Evolutionary conservation across 2,888 invertebrate species (phyloP).

Genomic region (Macaria notata): DNA sequence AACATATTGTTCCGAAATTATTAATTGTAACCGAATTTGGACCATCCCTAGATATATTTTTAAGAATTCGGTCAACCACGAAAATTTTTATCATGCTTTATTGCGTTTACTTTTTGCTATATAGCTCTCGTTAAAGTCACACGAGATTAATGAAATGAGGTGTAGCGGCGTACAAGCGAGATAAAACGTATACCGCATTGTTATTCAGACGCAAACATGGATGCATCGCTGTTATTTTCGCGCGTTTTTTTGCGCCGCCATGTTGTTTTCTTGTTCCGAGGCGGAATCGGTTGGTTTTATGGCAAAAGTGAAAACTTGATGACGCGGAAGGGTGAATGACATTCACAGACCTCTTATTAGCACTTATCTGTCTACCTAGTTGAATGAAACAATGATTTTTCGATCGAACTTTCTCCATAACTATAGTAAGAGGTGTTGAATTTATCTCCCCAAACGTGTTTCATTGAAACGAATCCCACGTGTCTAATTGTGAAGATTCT

Average conservation of each 20-base stretch:
- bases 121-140: slow-evolving; percentile 13
- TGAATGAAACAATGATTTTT: slow-evolving; percentile 24
- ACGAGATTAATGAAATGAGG: slow-evolving; percentile 18
- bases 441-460: not conserved
- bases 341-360: slow-evolving; percentile 32
- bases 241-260: slow-evolving; percentile 62
- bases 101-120: slow-evolving; percentile 15
- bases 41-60: not conserved
- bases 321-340: slow-evolving; percentile 53
- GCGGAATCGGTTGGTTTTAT: slow-evolving; percentile 61
- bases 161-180: slow-evolving; percentile 42
- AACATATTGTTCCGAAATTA: no score
- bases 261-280: slow-evolving; percentile 57
- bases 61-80: slow-evolving; percentile 3
- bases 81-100: slow-evolving; percentile 11
- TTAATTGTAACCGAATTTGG: no score
- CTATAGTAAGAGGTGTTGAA: not conserved
- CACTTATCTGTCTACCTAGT: no score
- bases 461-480: not conserved
- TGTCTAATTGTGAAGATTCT: no score
- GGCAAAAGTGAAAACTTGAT: slow-evolving; percentile 71
- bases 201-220: slow-evolving; percentile 58
- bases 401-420: slow-evolving; percentile 12
- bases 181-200: slow-evolving; percentile 56
- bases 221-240: slow-evolving; percentile 47